phyloP scores from a whole-genome alignment of 2,888 invertebrate genomes.

The Acronicta psi region DNA sequence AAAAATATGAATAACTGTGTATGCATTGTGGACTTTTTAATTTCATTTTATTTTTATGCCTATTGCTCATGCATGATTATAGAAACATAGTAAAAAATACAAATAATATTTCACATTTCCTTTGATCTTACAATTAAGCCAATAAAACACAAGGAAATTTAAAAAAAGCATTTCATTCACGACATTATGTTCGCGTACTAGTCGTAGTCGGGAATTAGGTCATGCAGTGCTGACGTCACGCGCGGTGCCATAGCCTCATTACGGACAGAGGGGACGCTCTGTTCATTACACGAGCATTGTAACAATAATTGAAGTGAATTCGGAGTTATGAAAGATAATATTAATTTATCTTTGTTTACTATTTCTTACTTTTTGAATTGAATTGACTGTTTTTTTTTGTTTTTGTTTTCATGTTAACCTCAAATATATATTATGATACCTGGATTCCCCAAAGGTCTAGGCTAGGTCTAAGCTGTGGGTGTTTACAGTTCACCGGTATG shows the following conservation, averaged over 20 bases:
- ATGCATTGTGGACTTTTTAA: neutral
- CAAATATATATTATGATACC: too few species aligned
- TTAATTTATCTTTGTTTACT: neutral
- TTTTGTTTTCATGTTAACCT: too few species aligned
- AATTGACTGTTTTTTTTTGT: too few species aligned
- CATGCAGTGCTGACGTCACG: conserved; percentile 43
- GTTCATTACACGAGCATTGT: conserved; percentile 1
- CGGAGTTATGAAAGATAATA: neutral
- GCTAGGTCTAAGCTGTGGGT: too few species aligned
- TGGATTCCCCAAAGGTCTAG: too few species aligned
- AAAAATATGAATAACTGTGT: neutral
- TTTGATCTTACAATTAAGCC: too few species aligned
- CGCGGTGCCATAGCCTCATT: conserved; percentile 32
- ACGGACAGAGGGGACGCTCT: conserved; percentile 14
- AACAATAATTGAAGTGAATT: neutral
- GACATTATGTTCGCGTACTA: conserved; percentile 15
- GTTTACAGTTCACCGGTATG: too few species aligned
- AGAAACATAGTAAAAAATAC: too few species aligned
- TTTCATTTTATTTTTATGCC: too few species aligned
- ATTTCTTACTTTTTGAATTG: neutral
- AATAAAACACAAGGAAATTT: neutral
- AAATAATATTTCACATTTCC: too few species aligned
- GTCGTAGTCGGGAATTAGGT: conserved; percentile 40
- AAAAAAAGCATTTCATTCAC: conserved; percentile 19
- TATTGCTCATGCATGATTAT: too few species aligned